Percentiles rank a stretch among this genome's conserved stretches.
These are phyloP conservation scores for Micrasema longulum DNA, from an alignment of 1,140 invertebrate genomes.

Conservation along the genomic window DNA sequence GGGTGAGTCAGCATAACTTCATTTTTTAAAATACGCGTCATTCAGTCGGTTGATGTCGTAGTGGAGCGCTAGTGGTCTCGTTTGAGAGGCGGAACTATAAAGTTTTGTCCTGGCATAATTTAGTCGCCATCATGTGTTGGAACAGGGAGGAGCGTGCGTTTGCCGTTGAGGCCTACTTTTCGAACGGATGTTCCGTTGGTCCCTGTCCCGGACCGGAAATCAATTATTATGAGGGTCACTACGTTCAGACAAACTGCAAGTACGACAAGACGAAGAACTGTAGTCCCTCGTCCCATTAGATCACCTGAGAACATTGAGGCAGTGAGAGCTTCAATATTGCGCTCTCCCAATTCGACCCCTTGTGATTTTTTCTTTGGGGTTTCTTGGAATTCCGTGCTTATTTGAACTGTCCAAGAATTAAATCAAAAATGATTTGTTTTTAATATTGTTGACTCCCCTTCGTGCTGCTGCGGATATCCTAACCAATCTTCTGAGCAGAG, in stretches of 20 bases:
- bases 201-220: slow-evolving; percentile 13
- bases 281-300: slow-evolving; percentile 6
- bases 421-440: no score
- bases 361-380: neutral
- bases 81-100: no score
- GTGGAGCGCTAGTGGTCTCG: neutral
- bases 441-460: no score
- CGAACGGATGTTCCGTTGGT: neutral
- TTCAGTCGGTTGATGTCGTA: no score
- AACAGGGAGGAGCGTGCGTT: no score
- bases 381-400: neutral
- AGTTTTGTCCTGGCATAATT: neutral
- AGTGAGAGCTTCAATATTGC: slow-evolving; percentile 1
- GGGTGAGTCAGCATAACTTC: no score
- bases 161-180: no score
- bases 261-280: slow-evolving; percentile 13
- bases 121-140: neutral
- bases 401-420: neutral
- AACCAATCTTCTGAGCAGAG: no score
- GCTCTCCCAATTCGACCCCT: neutral
- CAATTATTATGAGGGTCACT: neutral
- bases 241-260: slow-evolving; percentile 16
- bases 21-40: no score
- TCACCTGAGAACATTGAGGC: slow-evolving; percentile 1
- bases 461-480: no score